Evolutionary conservation across 2,113 vertebrate species (phyloP), one percentile per base, ranked within the genome.

Genomic region (Melanostigma gelatinosum): DNA sequence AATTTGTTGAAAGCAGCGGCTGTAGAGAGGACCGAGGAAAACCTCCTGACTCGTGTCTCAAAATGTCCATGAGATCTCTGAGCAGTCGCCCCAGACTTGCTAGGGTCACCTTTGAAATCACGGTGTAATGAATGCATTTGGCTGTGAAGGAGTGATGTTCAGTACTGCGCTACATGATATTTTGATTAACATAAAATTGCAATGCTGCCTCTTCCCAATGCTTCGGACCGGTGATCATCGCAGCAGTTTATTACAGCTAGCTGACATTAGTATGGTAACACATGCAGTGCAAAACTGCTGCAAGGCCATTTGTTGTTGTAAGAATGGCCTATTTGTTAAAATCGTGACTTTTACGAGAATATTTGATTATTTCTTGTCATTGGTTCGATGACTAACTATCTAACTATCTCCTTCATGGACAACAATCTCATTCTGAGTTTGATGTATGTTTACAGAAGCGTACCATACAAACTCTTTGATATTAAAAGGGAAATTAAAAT

Each of bases 141-240:
- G 69, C 60, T 85, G 90, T 86, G 88, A 91, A 88, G 83, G 79
- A 91, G 84, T 87, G 84, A 88, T 90, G 88, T 75, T 85, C 80
- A 84, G 88, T 66, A 29, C 77, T 48, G 87, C 82, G 70, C 74
- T 54, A 52, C 84, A 77, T 84, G 84, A 88, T 91, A 89, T 91
- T 88, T 93, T 60, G 84, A 95, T 95, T 92, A 89, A 87, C 91
- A 93, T 93, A 94, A 92, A 90, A 93, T 81, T 87, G 77, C 90
- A 82, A 89, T 91, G 62, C 89, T 76, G 82, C 75, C 82, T 90
- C 85, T 91, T 88, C 80, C 73, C 85, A 82, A 85, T 50, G 87
- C 73, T 75, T 86, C 32, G 79, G 78, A 85, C 84, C 22, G 71
- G 85, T 87, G 87, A 91, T 94, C 88, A 91, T 87, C 79, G 7